Percentiles rank a stretch among this genome's conserved stretches.
Evolutionary conservation across 30 jellyfish, hydroid and myxozoan genomes (phyloP).

Genomic region (Haliclystus octoradiatus): DNA sequence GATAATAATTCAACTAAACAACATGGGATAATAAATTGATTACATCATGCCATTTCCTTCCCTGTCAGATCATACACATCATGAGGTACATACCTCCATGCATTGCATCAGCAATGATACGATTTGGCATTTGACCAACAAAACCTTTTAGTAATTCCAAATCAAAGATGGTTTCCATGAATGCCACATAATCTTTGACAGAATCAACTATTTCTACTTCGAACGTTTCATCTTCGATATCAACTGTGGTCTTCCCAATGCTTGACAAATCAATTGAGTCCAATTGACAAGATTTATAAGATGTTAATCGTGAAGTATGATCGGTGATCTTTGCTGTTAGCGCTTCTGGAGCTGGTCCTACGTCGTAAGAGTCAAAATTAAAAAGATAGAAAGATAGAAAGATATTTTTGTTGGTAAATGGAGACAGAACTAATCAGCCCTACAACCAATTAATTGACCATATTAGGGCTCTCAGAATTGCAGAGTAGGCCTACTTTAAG

Average conservation of each 20-base stretch:
- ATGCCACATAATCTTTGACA: constrained; percentile 63
- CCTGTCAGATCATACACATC: too few relatives aligned
- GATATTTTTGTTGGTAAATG: neutral
- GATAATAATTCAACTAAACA: too few relatives aligned
- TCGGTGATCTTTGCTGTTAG: constrained; percentile 40
- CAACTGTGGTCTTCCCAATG: constrained; percentile 15
- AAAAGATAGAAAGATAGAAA: neutral
- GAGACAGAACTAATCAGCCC: neutral
- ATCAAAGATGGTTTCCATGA: constrained; percentile 63
- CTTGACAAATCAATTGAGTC: constrained; percentile 21
- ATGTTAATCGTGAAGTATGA: constrained; percentile 22
- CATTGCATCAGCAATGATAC: constrained; percentile 65
- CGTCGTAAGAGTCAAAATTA: neutral
- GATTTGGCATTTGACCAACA: constrained; percentile 6
- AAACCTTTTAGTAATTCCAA: constrained; percentile 36
- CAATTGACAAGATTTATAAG: constrained; percentile 32
- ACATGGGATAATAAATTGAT: too few relatives aligned
- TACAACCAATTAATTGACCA: neutral
- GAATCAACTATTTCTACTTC: constrained; percentile 60
- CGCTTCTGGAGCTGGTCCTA: constrained; percentile 90
- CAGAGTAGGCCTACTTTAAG: too few relatives aligned
- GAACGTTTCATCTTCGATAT: constrained; percentile 35
- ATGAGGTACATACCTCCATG: constrained; percentile 63
- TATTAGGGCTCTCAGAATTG: neutral
- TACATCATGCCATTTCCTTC: too few relatives aligned